phyloP scores from a whole-genome alignment of 2,113 vertebrate genomes.

The Neomonachus schauinslandi region DNA sequence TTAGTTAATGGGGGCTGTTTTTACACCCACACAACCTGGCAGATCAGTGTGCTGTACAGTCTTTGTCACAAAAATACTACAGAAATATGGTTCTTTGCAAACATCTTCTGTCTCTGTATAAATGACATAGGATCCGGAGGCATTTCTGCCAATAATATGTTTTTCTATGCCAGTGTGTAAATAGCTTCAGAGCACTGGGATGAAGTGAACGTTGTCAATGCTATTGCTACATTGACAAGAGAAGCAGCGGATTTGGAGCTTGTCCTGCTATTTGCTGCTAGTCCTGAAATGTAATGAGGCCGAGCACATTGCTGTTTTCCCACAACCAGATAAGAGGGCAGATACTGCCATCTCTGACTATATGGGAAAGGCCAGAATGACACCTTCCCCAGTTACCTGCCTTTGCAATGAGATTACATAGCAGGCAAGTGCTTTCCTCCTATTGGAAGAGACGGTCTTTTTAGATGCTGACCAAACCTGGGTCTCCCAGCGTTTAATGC shows the following conservation, averaged over 20 bases:
- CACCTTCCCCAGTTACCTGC: not conserved
- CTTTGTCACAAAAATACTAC: slow-evolving; percentile 72
- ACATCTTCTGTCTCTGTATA: slow-evolving; percentile 76
- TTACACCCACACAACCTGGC: slow-evolving; percentile 78
- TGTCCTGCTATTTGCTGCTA: slow-evolving; percentile 38
- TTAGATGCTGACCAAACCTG: not conserved
- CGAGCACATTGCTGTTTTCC: slow-evolving; percentile 23
- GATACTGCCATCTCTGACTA: not conserved
- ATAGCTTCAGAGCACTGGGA: slow-evolving; percentile 64
- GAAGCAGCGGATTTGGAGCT: not conserved
- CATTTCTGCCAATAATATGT: slow-evolving; percentile 78
- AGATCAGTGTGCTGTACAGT: slow-evolving; percentile 53
- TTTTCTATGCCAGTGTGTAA: slow-evolving; percentile 76
- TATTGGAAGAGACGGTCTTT: not conserved
- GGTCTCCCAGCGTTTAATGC: not conserved
- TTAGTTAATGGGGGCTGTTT: slow-evolving; percentile 67
- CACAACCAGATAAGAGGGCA: not conserved
- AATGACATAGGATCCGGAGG: slow-evolving; percentile 73
- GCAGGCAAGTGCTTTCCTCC: not conserved
- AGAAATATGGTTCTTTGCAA: slow-evolving; percentile 80
- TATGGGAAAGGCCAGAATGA: not conserved
- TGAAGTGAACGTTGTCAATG: slow-evolving; percentile 69
- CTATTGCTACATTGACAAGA: slow-evolving; percentile 55
- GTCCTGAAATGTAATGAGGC: slow-evolving; percentile 55
- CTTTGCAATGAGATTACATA: slow-evolving; percentile 5